Percentiles rank a stretch among this genome's conserved stretches.
phyloP scores from a whole-genome alignment of 2,888 invertebrate species.

The Lepidonotus clava region DNA sequence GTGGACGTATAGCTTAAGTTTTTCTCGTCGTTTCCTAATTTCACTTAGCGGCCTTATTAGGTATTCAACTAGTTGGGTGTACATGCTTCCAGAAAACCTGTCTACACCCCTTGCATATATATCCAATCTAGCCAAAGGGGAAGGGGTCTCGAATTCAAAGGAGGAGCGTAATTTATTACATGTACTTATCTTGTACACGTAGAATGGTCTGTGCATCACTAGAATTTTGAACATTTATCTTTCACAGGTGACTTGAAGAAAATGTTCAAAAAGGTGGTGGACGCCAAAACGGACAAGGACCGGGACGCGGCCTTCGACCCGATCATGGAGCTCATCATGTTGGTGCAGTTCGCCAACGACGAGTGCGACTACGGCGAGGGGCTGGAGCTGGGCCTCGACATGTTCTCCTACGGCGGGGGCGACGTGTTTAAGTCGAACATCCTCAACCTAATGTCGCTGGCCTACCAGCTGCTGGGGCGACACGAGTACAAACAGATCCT shows the following conservation, averaged over 20 bases:
- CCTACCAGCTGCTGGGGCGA: conserved; percentile 88
- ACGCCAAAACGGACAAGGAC: conserved; percentile 82
- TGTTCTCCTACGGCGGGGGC: conserved; percentile 86
- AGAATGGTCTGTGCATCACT: not conserved
- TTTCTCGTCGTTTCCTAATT: too few relatives aligned
- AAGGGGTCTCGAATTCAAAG: not conserved
- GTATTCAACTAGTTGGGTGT: too few relatives aligned
- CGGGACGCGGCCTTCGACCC: conserved; percentile 85
- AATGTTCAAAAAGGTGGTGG: conserved; percentile 85
- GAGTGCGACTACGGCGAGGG: conserved; percentile 97
- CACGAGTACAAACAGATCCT: conserved; percentile 88
- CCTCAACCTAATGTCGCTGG: conserved; percentile 86
- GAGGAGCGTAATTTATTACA: not conserved
- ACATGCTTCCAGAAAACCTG: too few relatives aligned
- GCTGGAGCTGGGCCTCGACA: conserved; percentile 91
- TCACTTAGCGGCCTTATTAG: too few relatives aligned
- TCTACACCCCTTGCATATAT: too few relatives aligned
- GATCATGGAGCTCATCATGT: conserved; percentile 90
- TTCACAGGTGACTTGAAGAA: conserved; percentile 86
- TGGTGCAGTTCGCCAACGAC: conserved; percentile 93
- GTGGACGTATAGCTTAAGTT: too few relatives aligned
- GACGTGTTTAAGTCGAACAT: conserved; percentile 87
- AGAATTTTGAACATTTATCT: conserved; percentile 67
- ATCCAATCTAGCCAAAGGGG: too few relatives aligned
- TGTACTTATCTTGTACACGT: not conserved